Conservation (phyloP, 2,113 vertebrate species). For the Atrichornis clamosus region DNA sequence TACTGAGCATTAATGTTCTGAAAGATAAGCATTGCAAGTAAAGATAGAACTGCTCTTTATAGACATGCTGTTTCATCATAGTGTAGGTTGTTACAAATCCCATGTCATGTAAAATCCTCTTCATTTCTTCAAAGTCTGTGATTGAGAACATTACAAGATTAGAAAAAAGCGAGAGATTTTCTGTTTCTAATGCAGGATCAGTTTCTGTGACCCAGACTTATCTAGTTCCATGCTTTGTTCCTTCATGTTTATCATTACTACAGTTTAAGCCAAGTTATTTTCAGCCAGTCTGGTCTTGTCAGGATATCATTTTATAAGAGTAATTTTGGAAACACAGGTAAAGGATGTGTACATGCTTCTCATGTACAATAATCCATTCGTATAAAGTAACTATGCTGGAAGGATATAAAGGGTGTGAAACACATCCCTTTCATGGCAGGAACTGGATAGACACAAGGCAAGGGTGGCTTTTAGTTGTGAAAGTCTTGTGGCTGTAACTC, state of each 20-base stretch:
- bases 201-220: not conserved
- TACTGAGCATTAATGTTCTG: not conserved
- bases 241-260: not conserved
- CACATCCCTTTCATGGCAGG: not conserved
- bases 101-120: not conserved
- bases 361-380: not conserved
- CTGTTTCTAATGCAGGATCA: not conserved
- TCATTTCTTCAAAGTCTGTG: not conserved
- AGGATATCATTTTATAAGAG: not conserved
- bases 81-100: not conserved
- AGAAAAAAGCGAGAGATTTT: not conserved
- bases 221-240: not conserved
- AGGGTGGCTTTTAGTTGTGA: not conserved
- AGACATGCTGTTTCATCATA: not conserved
- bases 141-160: not conserved
- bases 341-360: not conserved
- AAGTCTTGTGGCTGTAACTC: not conserved
- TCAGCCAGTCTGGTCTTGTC: not conserved
- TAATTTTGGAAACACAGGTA: not conserved
- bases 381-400: not conserved
- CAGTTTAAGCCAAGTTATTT: not conserved
- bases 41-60: not conserved
- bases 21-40: not conserved
- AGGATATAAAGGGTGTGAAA: not conserved
- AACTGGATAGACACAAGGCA: accelerated